Base-by-base conservation (phyloP, 2,888 invertebrate species). In the Xestia rhomboidea region DNA sequence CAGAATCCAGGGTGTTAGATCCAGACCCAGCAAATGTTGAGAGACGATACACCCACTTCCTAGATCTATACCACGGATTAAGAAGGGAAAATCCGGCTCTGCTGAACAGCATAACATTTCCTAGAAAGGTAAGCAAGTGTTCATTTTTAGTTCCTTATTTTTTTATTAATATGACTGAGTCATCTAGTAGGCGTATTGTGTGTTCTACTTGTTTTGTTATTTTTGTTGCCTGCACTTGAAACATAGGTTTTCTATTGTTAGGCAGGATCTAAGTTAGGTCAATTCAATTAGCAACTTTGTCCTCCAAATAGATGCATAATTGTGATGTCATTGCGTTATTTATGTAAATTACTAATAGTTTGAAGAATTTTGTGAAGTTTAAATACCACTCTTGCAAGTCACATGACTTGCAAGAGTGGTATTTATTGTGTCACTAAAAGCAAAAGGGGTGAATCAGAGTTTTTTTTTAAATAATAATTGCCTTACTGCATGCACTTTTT, bases 21-120 rank as follows among this genome's bases (percentile, higher is more conserved):
- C 92, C 96, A 54, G 97, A 97, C 83, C 97, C 98, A 30, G 97
- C 97, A 0, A 97, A 97, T 80, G 97, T 98, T 68, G 98, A 98
- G 89, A 95, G 98, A 72, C 96, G 98, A 86, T 98, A 98, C 92
- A 98, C 98, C 13, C 97, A 98, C 88, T 98, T 98, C 91, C 94
- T 97, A 71, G 97, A 97, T 81, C 94, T 98, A 6, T 98, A 97
- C 90, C 97, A 96, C 84, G 95, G 96, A 4, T 93, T 98, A 41
- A 97, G 97, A 88, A 97, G 97, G 81, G 97, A 97, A 69, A 95
- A 96, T 91, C 97, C 98, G 1, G 89, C 93, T 51, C 91, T 97
- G 77, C 93, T 98, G 93, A 92, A 91, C 73, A 93, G 91, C 78
- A 91, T 98, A 11, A 93, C 95, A 70, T 98, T 98, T 92, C 98